Conservation (phyloP, 2,888 invertebrate genomes). For the Ennomos fuscantarius region DNA sequence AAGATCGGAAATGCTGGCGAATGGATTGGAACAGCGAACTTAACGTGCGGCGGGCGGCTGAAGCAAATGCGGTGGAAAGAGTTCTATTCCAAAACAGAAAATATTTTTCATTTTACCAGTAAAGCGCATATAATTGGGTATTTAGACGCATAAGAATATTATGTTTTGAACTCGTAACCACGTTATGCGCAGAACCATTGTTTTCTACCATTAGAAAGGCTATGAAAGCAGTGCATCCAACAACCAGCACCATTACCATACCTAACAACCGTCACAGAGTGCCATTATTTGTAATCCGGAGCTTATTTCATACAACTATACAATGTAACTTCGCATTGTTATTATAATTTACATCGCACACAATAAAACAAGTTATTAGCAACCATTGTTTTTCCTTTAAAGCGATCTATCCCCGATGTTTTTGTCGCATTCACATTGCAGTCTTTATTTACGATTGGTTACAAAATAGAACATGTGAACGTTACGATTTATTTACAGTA, state of each 20-base stretch:
- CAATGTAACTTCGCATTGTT: conserved; percentile 44
- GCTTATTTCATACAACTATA: conserved; percentile 32
- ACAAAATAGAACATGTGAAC: conserved; percentile 30
- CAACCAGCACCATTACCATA: conserved; percentile 37
- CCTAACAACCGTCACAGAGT: conserved; percentile 39
- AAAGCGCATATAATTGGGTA: too few species aligned
- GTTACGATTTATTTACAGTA: conserved; percentile 23
- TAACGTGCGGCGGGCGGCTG: background rate
- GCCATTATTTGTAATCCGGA: conserved; percentile 32
- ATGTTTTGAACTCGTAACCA: background rate
- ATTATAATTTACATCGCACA: conserved; percentile 40
- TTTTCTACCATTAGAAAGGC: conserved; percentile 39
- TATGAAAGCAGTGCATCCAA: conserved; percentile 37
- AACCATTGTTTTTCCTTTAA: conserved; percentile 42
- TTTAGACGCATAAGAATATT: background rate
- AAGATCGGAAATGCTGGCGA: conserved; percentile 14
- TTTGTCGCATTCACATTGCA: conserved; percentile 35
- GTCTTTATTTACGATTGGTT: conserved; percentile 23
- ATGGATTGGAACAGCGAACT: conserved; percentile 9
- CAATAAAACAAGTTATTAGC: conserved; percentile 48
- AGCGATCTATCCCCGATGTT: conserved; percentile 42
- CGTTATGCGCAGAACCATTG: conserved; percentile 9
- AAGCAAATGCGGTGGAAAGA: conserved; percentile 10
- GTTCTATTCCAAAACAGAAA: conserved; percentile 5
- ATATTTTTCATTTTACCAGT: background rate